Evolutionary conservation across 2,113 vertebrate species (phyloP).

Genomic region (Colius striatus): DNA sequence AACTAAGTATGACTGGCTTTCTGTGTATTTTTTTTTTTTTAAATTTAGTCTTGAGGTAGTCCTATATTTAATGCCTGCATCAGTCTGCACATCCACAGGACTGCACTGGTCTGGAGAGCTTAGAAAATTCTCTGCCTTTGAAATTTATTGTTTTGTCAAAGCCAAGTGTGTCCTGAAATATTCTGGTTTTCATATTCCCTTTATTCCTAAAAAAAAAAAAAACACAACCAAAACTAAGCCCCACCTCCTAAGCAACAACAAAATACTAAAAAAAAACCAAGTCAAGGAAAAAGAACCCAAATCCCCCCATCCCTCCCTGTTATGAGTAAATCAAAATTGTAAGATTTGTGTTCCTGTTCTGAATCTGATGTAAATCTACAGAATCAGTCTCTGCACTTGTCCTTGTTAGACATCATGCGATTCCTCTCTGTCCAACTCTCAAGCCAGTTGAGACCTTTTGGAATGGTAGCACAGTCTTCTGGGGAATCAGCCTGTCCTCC

Average conservation of each 20-base stretch:
- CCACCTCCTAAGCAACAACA: neutral
- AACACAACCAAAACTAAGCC: too few relatives aligned
- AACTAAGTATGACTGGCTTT: neutral
- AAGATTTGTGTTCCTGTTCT: neutral
- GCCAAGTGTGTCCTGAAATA: neutral
- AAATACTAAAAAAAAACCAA: neutral
- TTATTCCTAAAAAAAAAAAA: neutral
- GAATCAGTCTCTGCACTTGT: neutral
- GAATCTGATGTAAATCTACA: neutral
- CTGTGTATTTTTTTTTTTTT: neutral
- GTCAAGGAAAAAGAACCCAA: accelerated
- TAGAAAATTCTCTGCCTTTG: neutral
- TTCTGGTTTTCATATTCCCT: neutral
- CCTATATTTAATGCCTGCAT: neutral
- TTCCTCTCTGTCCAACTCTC: too few relatives aligned
- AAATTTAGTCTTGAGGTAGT: neutral
- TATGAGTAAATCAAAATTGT: neutral
- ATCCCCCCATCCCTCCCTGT: neutral
- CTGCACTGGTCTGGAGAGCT: neutral
- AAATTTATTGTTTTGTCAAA: neutral
- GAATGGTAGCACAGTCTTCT: too few relatives aligned
- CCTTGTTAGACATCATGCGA: too few relatives aligned
- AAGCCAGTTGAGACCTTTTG: too few relatives aligned
- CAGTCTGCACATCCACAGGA: neutral
- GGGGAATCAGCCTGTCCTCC: too few relatives aligned